A percentile compares a stretch with the other conserved stretches of the same genome.
phyloP scores from a whole-genome alignment of 2,113 vertebrate genomes.

The Campylomormyrus numenius region DNA sequence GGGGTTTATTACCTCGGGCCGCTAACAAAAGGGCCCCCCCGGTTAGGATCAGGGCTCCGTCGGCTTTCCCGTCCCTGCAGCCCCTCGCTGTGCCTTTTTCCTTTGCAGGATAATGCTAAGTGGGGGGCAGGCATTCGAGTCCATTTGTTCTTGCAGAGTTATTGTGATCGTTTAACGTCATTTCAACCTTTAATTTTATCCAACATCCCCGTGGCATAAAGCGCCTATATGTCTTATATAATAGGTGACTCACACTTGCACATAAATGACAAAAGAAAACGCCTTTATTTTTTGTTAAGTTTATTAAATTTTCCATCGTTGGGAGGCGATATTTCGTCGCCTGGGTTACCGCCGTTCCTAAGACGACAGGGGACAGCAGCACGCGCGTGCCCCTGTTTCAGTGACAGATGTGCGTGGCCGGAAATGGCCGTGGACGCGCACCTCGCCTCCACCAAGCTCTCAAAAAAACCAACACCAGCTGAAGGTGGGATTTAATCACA shows the following conservation, averaged over 20 bases:
- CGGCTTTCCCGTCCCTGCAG: neutral
- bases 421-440: no score
- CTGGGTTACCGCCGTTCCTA: neutral
- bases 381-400: neutral
- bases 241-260: neutral
- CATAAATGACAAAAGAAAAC: neutral
- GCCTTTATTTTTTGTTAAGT: neutral
- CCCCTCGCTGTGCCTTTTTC: neutral
- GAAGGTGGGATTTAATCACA: neutral
- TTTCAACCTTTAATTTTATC: neutral
- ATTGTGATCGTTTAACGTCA: neutral
- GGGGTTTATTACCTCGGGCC: neutral
- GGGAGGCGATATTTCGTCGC: neutral
- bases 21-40: no score
- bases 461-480: neutral
- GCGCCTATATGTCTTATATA: neutral
- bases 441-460: neutral
- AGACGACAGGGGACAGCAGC: neutral
- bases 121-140: neutral
- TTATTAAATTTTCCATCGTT: neutral
- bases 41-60: no score
- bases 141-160: neutral
- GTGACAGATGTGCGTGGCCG: neutral
- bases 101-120: neutral
- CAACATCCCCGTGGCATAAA: neutral